Evolutionary conservation across 2,888 invertebrate genomes (phyloP), one percentile per base, ranked within the genome.

Genomic region (Elegia similella): DNA sequence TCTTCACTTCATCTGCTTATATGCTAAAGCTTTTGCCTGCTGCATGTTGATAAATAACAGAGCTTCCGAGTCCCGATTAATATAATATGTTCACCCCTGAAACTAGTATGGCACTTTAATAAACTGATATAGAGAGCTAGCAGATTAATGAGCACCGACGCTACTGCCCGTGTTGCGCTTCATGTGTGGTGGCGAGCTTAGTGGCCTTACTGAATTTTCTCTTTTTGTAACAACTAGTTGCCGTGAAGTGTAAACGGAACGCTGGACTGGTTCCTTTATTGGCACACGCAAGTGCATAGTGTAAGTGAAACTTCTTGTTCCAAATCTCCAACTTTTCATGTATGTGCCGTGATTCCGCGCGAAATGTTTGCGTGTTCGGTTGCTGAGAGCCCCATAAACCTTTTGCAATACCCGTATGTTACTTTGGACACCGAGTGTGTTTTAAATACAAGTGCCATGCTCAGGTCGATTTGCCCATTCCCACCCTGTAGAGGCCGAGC

Each of bases 261-360:
- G 82, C 76, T 86, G 79, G 82, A 85, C 83, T 77, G 76, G 89
- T 88, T 88, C 90, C 89, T 80, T 67, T 78, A 91, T 88, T 86
- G 84, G 91, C 90, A 91, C 91, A 91, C 87, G 85, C 83, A 90
- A 91, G 90, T 91, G 91, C 91, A 86, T 85, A 86, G 84, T 85
- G 82, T 88, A 89, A 90, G 86, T 88, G 84, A 89, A 84, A 92
- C 91, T 92, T 92, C 92, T 90, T 92, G 92, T 92, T 92, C 92
- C 92, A 92, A 92, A 92, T 92, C 92, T 92, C 92, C 90, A 87
- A 86, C 84, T 86, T 83, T 86, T 84, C 82, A 82, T 86, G 87
- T 85, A 84, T 86, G 83, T 86, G 85, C 87, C 85, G 88, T 86
- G 80, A 84, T 73, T 81, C 73, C 84, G 86, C 84, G 87, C 84